Evolutionary conservation across 2,888 invertebrate genomes (phyloP), one percentile per base, ranked within the genome.

Genomic region (Agriopis leucophaearia): DNA sequence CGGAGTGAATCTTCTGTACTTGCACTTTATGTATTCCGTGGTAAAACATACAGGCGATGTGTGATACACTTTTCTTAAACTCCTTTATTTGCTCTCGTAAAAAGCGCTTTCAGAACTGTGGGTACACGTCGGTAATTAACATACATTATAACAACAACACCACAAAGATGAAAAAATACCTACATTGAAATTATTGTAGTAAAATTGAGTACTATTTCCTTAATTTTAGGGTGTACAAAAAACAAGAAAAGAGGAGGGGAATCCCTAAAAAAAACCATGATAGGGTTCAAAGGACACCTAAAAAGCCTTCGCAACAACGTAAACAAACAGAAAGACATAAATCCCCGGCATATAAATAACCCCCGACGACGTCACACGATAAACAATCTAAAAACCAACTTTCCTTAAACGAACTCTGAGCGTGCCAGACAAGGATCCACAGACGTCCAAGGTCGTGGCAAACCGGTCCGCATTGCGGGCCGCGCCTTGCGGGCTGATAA

Each of bases 401-500:
- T 60, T 66, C 66, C 27, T 52, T 54, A 54, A 67, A 63, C 62
- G 73, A 70, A 73, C 66, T 44, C 47, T 8, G 18, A 55, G 42
- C 55, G 61, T 44, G 56, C 64, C 70, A 74, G 76, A 72, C 72
- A 69, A 74, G 68, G 75, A 74, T 74, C 71, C 69, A 72, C 74
- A 75, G 71, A 71, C 73, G 57, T 40, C 36, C 71, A 72, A 74
- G 74, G 74, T 68, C 72, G 57, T 57, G 69, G 69, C 75, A 72
- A 52, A 65, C 66, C 66, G 73, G 70, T 73, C 77, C 76, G 79
- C 79, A 79, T 67, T 79, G 79, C 79, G 79, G 77, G 66, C 73
- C 66, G 68, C 69, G 70, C 71, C 74, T 74, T 75, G 72, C 74
- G 74, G 76, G 73, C 73, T 71, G 69, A 66, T 71, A 75, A 78